Percentiles rank a stretch among this genome's conserved stretches.
These are phyloP conservation scores for Corythaixoides concolor DNA, from an alignment of 2,113 vertebrate species.

Conservation along the genomic window DNA sequence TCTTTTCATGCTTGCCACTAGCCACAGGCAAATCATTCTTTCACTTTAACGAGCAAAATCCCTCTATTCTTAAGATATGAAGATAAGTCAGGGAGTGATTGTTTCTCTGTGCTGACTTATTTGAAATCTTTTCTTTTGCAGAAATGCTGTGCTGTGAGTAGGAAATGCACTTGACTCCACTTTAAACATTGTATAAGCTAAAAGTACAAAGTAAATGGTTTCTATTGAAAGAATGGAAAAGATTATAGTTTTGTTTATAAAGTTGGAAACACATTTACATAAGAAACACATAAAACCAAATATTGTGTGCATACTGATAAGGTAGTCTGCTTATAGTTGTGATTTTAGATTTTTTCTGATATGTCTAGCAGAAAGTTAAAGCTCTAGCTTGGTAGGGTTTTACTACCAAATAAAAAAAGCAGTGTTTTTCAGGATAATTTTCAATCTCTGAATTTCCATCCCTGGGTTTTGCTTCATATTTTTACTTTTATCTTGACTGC, in stretches of 20 bases:
- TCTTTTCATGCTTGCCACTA: background rate
- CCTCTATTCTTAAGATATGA: background rate
- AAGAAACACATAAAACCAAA: slow-evolving; percentile 26
- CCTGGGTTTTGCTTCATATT: background rate
- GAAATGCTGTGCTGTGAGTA: background rate
- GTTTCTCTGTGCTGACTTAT: background rate
- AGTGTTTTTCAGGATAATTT: background rate
- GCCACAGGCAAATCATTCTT: background rate
- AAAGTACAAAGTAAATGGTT: background rate
- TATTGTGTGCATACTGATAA: background rate
- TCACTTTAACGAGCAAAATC: background rate
- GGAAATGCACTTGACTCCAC: background rate
- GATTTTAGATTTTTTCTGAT: background rate
- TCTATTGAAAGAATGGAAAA: background rate
- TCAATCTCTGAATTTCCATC: background rate
- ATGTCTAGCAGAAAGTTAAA: background rate
- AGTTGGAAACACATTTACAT: slow-evolving; percentile 12
- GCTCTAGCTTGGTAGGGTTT: background rate
- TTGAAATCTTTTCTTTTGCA: background rate
- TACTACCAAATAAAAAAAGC: background rate
- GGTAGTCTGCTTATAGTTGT: background rate
- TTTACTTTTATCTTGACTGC: background rate
- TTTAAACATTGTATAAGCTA: background rate
- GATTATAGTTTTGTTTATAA: slow-evolving; percentile 30
- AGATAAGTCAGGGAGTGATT: background rate